Base-by-base conservation (phyloP, 2,888 invertebrate species). In the Eudemis profundana region DNA sequence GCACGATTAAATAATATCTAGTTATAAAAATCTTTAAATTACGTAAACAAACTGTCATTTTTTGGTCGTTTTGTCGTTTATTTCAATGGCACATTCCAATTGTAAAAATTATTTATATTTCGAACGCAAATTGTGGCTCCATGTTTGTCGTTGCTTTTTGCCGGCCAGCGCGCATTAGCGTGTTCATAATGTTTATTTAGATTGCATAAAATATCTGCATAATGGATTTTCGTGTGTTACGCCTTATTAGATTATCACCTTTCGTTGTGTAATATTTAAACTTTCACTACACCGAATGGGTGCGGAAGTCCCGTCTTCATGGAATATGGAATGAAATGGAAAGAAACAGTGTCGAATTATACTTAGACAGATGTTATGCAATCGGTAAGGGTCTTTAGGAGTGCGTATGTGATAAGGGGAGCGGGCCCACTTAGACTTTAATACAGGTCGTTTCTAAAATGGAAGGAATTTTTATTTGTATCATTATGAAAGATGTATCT, bases 281-380 rank as follows among this genome's bases (percentile, higher is more conserved):
- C 84, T 85, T 85, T 85, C 84, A 75, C 79, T 76, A 59, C 71
- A 61, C 73, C 72, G 74, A 66, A 73, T 67, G 71, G 73, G 71
- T 70, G 61, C 82, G 84, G 85, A 86, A 79, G 81, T 81, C 77
- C 79, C 79, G 69, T 70, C 69, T 72, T 68, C 69, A 68, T 57
- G 56, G 44, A 49, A 54, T 70, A 71, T 66, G 59, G 47, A 56
- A 54, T 65, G 12, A 10, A 33, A 10, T 66, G 56, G 71, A 70
- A 71, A 69, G 70, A 72, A 70, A 69, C 70, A 69, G 61, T 68
- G 69, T 72, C 51, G 51, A 66, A 66, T 71, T 72, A 72, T 73
- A 73, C 69, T 72, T 74, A 73, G 82, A 81, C 90, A 90, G 91
- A 90, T 91, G 91, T 87, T 84, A 79, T 65, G 68, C 73, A 74